phyloP scores from a whole-genome alignment of 2,113 vertebrate species.

The Brachypodius melanocephalos region DNA sequence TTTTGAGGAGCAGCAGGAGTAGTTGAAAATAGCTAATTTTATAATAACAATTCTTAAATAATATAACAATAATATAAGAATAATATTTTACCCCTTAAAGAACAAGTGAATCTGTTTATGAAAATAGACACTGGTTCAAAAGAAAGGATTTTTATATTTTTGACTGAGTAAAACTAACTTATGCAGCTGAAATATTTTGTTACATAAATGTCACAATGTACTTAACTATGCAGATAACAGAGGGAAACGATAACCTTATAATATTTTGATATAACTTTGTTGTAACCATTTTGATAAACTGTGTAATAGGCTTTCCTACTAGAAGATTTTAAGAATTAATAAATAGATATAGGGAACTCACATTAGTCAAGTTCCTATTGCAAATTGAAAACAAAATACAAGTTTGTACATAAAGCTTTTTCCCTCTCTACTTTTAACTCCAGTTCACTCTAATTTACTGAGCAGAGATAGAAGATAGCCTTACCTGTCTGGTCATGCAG shows the following conservation, averaged over 20 bases:
- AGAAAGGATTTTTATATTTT: slow-evolving; percentile 20
- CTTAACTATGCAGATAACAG: neutral
- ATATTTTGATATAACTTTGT: neutral
- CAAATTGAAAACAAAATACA: neutral
- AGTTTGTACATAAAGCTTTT: neutral
- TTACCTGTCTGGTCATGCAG: neutral
- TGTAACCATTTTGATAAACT: neutral
- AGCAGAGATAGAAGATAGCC: neutral
- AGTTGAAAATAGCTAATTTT: neutral
- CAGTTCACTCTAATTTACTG: neutral
- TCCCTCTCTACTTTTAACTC: neutral
- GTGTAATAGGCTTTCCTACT: neutral
- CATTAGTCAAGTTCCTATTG: neutral
- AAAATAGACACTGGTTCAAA: slow-evolving; percentile 25
- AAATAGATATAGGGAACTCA: neutral
- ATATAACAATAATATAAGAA: neutral
- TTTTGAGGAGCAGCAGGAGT: neutral
- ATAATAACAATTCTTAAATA: neutral
- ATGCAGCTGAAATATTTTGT: slow-evolving; percentile 11
- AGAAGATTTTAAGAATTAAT: neutral
- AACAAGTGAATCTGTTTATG: neutral
- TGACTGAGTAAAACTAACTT: neutral
- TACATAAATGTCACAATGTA: neutral
- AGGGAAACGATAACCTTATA: neutral
- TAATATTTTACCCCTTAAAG: slow-evolving; percentile 24